These are phyloP conservation scores for Lytechinus variegatus DNA, from an alignment of 35 echinoderm and acorn worm species.

Conservation along the genomic window DNA sequence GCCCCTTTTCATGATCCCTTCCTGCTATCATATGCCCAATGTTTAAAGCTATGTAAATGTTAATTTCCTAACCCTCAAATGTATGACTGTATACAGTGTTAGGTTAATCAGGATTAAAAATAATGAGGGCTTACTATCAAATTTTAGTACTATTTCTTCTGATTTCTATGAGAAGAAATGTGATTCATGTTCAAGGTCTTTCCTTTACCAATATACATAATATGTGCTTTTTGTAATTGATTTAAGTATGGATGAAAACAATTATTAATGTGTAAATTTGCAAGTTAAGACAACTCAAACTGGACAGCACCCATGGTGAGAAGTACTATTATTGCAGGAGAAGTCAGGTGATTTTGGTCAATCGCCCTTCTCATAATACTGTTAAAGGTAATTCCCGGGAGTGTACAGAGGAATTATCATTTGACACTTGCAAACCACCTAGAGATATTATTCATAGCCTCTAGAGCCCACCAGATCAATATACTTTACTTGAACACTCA, in stretches of 20 bases:
- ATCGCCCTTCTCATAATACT: background rate
- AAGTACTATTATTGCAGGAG: background rate
- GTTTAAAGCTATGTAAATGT: too few relatives aligned
- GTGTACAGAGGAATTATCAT: conserved; percentile 24
- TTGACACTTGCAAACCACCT: conserved; percentile 23
- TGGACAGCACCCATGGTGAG: background rate
- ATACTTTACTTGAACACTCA: conserved; percentile 7
- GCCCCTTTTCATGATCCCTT: too few relatives aligned
- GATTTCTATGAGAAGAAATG: too few relatives aligned
- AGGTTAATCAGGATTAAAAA: too few relatives aligned
- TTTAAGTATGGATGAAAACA: background rate
- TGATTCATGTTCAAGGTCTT: too few relatives aligned
- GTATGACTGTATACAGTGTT: too few relatives aligned
- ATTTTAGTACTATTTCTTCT: too few relatives aligned
- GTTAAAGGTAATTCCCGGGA: conserved; percentile 1
- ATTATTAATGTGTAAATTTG: background rate
- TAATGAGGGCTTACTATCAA: too few relatives aligned
- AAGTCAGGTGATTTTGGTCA: background rate
- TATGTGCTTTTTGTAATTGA: background rate
- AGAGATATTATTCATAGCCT: conserved; percentile 24
- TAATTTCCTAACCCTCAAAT: too few relatives aligned
- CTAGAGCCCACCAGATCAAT: conserved; percentile 38
- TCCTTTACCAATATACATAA: background rate
- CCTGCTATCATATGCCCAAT: too few relatives aligned
- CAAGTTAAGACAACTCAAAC: background rate